Conservation (phyloP, 2,797 vertebrate genomes). For the Pangasius macronema region DNA sequence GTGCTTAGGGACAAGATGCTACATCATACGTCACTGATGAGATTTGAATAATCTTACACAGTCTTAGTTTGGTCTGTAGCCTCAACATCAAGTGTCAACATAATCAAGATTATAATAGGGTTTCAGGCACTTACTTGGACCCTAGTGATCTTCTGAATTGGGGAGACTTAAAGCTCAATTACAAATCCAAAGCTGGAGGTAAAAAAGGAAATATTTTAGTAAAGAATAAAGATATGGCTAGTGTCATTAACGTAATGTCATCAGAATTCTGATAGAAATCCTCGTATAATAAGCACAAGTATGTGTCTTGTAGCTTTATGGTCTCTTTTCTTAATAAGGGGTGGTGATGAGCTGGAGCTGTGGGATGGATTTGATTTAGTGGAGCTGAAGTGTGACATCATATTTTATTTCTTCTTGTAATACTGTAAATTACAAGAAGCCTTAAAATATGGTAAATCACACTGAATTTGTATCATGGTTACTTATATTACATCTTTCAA, state of each 20-base stretch:
- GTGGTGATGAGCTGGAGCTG: no score
- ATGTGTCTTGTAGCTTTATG: background rate
- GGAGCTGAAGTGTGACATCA: no score
- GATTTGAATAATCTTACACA: background rate
- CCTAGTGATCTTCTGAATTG: background rate
- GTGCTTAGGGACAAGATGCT: background rate
- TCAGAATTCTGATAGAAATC: background rate
- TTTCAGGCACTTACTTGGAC: constrained; percentile 12
- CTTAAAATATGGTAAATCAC: background rate
- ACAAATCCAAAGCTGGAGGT: background rate
- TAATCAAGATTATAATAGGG: background rate
- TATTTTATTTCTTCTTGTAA: no score
- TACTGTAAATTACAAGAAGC: no score
- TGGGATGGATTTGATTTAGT: no score
- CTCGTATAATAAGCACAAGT: background rate
- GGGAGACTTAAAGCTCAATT: background rate
- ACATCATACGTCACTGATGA: background rate
- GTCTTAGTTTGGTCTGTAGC: background rate
- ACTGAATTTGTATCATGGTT: background rate
- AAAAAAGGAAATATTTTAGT: background rate
- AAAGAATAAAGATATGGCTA: background rate
- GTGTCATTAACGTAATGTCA: background rate
- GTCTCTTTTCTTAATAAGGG: no score
- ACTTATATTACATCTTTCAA: background rate
- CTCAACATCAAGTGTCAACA: background rate